phyloP scores from a whole-genome alignment of 92 coral and sea anemone genomes.

The Bergia puertoricense region DNA sequence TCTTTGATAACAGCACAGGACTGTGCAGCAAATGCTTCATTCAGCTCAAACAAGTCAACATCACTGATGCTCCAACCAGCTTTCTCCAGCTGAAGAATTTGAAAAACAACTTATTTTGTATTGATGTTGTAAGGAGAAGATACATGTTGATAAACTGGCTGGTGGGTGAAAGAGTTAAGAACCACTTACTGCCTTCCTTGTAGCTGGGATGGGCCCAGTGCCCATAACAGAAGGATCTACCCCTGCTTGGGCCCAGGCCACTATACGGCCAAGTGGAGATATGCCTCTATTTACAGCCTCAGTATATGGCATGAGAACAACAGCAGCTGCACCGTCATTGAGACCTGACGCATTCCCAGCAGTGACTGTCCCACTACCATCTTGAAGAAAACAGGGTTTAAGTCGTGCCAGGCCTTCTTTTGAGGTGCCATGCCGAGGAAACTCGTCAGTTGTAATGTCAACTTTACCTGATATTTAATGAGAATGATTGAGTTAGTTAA shows the following conservation, averaged over 20 bases:
- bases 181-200: constrained; percentile 84
- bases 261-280: constrained; percentile 80
- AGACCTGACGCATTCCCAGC: constrained; percentile 97
- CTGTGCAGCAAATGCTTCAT: constrained; percentile 98
- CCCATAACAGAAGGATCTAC: constrained; percentile 99
- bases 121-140: too few species aligned
- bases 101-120: too few species aligned
- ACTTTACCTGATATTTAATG: constrained; percentile 58
- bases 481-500: too few species aligned
- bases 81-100: constrained; percentile 68
- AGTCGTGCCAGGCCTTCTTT: constrained; percentile 80
- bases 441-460: constrained; percentile 79
- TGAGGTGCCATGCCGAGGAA: constrained; percentile 89
- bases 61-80: constrained; percentile 89
- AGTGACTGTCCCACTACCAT: constrained; percentile 93
- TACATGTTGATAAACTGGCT: too few species aligned
- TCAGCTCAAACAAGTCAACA: constrained; percentile 92
- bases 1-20: constrained; percentile 96
- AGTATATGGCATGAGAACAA: constrained; percentile 81
- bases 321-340: constrained; percentile 97
- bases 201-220: constrained; percentile 96
- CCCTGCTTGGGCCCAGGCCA: constrained; percentile 98
- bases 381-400: constrained; percentile 89
- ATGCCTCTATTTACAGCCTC: constrained; percentile 69
- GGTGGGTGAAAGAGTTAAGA: too few species aligned